These are phyloP conservation scores for Hippoglossus stenolepis DNA, from an alignment of 2,113 vertebrate genomes.

Conservation along the genomic window DNA sequence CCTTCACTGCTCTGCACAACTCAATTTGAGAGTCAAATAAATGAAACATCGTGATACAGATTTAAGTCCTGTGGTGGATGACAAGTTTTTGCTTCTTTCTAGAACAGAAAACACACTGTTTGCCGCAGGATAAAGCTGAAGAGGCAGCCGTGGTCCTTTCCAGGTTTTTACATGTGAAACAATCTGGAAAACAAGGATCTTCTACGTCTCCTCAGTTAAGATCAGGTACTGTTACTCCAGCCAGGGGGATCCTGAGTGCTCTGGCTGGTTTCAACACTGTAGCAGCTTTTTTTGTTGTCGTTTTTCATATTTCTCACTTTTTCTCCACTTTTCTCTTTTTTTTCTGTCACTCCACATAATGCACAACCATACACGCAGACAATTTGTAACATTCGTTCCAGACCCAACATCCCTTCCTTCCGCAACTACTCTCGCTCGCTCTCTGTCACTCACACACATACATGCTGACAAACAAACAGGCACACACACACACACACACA, in stretches of 20 bases:
- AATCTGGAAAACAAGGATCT: conserved; percentile 39
- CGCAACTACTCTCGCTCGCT: conserved; percentile 36
- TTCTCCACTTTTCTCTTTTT: conserved; percentile 55
- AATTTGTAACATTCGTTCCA: conserved; percentile 71
- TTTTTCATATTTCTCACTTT: conserved; percentile 58
- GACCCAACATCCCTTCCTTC: conserved; percentile 57
- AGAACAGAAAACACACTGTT: conserved; percentile 36
- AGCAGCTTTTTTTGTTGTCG: conserved; percentile 79
- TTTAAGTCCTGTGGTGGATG: conserved; percentile 41
- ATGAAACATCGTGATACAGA: conserved; percentile 48
- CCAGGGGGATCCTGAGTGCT: conserved; percentile 74
- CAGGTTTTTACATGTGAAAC: conserved; percentile 25
- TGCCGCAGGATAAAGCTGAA: conserved; percentile 53
- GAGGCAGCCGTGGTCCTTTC: conserved; percentile 29
- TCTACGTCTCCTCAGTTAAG: conserved; percentile 55
- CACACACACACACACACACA: conserved; percentile 39
- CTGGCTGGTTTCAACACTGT: conserved; percentile 74
- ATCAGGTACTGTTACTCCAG: conserved; percentile 73
- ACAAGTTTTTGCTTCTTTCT: conserved; percentile 22
- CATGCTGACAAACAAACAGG: not conserved
- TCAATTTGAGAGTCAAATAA: conserved; percentile 54
- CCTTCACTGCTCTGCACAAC: conserved; percentile 44
- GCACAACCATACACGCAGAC: conserved; percentile 37
- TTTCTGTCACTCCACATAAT: conserved; percentile 37
- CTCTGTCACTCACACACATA: not conserved